Conservation (phyloP, 2,888 invertebrate species). For the Eristalis arbustorum region DNA sequence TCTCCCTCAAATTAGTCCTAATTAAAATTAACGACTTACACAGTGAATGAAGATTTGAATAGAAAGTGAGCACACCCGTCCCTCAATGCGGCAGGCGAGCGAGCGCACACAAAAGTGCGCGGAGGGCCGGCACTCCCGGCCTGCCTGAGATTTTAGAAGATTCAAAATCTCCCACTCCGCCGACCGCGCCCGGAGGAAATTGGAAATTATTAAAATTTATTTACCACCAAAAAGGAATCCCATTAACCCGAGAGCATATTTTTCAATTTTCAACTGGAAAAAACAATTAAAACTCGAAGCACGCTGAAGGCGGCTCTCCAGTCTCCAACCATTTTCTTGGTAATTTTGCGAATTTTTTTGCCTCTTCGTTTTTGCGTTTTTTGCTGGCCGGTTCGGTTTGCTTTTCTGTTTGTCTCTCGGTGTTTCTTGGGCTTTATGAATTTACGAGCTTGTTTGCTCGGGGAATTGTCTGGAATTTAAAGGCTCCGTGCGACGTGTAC, state of each 20-base stretch:
- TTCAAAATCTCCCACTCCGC: slow-evolving; percentile 13
- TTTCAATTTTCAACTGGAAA: slow-evolving; percentile 60
- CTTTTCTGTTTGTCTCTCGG: neutral
- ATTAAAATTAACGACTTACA: slow-evolving; percentile 63
- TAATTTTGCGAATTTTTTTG: slow-evolving; percentile 15
- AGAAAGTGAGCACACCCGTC: slow-evolving; percentile 44
- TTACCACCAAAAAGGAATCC: slow-evolving; percentile 66
- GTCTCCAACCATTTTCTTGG: slow-evolving; percentile 11
- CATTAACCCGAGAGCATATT: slow-evolving; percentile 64
- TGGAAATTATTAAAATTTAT: slow-evolving; percentile 67
- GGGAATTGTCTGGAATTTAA: slow-evolving; percentile 40
- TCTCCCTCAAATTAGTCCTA: slow-evolving; percentile 54
- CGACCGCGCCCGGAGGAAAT: slow-evolving; percentile 40
- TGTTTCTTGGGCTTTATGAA: slow-evolving; percentile 42
- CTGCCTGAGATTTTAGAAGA: neutral
- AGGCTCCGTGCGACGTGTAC: neutral
- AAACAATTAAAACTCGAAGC: slow-evolving; percentile 53
- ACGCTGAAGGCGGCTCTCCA: neutral
- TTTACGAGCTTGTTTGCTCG: slow-evolving; percentile 37
- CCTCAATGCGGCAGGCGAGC: neutral
- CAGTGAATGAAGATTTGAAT: slow-evolving; percentile 46
- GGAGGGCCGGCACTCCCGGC: neutral
- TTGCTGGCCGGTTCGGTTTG: neutral
- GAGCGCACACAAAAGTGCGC: neutral
- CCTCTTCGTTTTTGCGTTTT: slow-evolving; percentile 5